Evolutionary conservation across 1,140 invertebrate genomes (phyloP).

Genomic region (Vanessa tameamea): DNA sequence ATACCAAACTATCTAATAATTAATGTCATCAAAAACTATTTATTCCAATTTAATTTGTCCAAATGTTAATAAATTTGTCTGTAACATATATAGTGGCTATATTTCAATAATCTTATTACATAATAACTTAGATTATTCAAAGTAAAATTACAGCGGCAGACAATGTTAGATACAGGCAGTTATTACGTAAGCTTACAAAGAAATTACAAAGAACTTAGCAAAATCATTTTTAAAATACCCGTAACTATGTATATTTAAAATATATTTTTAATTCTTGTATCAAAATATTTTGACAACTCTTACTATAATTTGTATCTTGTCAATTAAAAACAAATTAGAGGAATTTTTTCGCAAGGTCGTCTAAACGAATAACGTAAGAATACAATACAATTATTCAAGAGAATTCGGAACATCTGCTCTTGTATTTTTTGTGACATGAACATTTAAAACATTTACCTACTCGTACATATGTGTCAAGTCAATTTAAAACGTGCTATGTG

Average conservation of each 20-base stretch:
- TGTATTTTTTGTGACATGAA: slow-evolving; percentile 53
- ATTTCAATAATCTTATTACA: no score
- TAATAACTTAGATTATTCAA: no score
- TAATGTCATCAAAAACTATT: slow-evolving; percentile 11
- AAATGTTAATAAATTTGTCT: neutral
- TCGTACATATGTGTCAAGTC: slow-evolving; percentile 16
- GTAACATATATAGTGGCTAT: no score
- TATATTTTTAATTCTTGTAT: neutral
- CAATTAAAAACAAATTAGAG: slow-evolving; percentile 18
- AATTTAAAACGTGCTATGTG: slow-evolving; percentile 29
- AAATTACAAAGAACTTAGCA: no score
- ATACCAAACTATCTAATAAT: slow-evolving; percentile 21
- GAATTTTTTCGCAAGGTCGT: neutral
- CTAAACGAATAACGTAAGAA: slow-evolving; percentile 18
- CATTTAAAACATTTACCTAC: slow-evolving; percentile 40
- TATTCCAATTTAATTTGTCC: neutral
- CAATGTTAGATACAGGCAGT: no score
- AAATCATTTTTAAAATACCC: no score
- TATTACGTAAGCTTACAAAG: no score
- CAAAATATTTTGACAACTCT: neutral
- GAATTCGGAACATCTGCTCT: slow-evolving; percentile 60
- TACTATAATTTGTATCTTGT: slow-evolving; percentile 10
- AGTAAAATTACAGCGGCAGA: no score
- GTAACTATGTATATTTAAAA: neutral
- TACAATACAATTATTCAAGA: slow-evolving; percentile 55